A percentile compares a stretch with the other conserved stretches of the same genome.
Evolutionary conservation across 2,797 vertebrate genomes (phyloP).

Genomic region (Pyrocephalus nanus): DNA sequence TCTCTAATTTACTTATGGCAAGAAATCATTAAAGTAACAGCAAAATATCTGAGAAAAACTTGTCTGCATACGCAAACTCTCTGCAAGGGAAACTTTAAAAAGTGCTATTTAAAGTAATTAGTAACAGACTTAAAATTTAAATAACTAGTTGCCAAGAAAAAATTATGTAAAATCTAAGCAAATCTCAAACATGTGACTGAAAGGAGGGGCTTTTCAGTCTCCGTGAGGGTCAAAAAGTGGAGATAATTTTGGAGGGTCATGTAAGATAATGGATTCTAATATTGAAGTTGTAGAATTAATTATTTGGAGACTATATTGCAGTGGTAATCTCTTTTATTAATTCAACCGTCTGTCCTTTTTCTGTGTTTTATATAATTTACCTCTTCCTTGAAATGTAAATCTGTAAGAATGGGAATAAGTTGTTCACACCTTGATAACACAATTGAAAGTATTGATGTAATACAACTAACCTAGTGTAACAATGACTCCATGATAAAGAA

Average conservation of each 20-base stretch:
- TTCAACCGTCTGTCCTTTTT: background rate
- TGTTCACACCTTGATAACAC: background rate
- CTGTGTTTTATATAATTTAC: background rate
- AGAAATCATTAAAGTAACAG: background rate
- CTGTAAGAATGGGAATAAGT: background rate
- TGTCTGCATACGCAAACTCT: accelerated
- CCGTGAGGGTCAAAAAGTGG: background rate
- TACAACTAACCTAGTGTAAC: background rate
- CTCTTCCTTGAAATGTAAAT: background rate
- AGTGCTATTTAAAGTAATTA: background rate
- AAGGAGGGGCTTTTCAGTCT: background rate
- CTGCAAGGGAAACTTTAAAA: background rate
- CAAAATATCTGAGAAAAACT: background rate
- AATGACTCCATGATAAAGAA: background rate
- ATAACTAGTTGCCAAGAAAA: background rate
- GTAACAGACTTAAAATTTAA: background rate
- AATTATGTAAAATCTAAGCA: background rate
- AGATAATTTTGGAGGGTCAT: background rate
- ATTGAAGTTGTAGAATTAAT: slow-evolving; percentile 21
- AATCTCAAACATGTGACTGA: background rate
- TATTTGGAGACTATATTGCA: background rate
- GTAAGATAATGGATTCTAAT: background rate
- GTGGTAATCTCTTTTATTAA: background rate
- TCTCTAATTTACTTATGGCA: background rate
- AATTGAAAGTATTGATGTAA: background rate